These are phyloP conservation scores for Ailuropoda melanoleuca DNA, from an alignment of 2,113 vertebrate species.

Conservation along the genomic window DNA sequence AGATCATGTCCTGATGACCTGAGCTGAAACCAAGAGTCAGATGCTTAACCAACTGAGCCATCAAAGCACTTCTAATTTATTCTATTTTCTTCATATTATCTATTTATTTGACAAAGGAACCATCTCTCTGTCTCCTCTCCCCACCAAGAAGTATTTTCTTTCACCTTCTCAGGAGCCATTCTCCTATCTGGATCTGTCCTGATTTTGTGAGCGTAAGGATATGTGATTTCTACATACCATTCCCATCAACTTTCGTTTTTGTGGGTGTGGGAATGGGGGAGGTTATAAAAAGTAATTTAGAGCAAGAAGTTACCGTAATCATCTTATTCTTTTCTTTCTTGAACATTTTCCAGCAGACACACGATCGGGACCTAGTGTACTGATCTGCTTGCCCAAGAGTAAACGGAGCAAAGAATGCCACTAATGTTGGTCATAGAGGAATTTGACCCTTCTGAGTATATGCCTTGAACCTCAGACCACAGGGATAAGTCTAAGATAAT, in stretches of 20 bases:
- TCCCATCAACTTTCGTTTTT: background rate
- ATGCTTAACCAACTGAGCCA: background rate
- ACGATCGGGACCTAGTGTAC: background rate
- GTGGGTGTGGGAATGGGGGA: background rate
- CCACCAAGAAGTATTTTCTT: background rate
- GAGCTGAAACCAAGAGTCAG: background rate
- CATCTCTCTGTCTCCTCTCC: background rate
- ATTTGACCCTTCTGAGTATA: background rate
- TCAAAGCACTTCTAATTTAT: background rate
- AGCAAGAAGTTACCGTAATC: background rate
- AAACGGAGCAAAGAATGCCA: background rate
- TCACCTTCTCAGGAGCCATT: background rate
- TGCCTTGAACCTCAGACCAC: background rate
- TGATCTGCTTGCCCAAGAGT: background rate
- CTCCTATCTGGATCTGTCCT: background rate
- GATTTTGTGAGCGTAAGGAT: background rate
- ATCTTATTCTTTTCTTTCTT: background rate
- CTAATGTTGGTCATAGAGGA: background rate
- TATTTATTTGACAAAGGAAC: conserved; percentile 20
- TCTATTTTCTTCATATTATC: background rate
- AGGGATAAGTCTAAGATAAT: background rate
- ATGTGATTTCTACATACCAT: background rate
- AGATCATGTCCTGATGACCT: background rate
- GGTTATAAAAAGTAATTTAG: background rate
- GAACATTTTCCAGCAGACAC: background rate